Evolutionary conservation across 2,888 invertebrate genomes (phyloP), one percentile per base, ranked within the genome.

Genomic region (Uloborus plumipes): DNA sequence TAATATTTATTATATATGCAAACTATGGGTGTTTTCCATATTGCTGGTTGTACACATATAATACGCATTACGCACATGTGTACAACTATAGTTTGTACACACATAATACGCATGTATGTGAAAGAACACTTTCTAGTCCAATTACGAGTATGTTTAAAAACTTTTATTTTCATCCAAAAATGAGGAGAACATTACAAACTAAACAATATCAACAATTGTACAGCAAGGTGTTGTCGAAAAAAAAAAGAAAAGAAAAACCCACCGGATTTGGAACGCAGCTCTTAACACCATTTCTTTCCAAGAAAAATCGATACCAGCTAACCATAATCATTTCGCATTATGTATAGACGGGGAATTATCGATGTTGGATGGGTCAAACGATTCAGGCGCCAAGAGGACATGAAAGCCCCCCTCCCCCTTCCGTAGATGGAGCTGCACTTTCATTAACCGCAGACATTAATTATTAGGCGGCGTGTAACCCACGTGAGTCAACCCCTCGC

Each of bases 391-490:
- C 55, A 55, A n/a, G n/a, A 55, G n/a, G 55, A 20, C 55, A 55
- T 11, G 15, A 16, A 26, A 51, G 66, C 26, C 51, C 26, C 66
- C 66, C 20, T 47, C n/a, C 64, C 64, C 47, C 47, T 39, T 47
- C 39, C 50, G 50, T 66, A 51, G 51, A 66, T 58, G 55, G 26
- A 11, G 16, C 66, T 39, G 74, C 74, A 66, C 58, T 74, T 74
- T 74, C 74, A 74, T 74, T 74, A 74, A 74, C 74, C 74, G 65
- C 74, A 74, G 55, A 74, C 74, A 66, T 66, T 74, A 74, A 74
- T 74, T 74, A 74, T 55, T 66, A 66, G 66, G 66, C 66, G 66
- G 66, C 64, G 47, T 22, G 16, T 26, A 73, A 62, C 73, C 53
- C 39, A 2, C 14, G 49, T 53, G 58, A 74, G 66, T 74, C 74